Evolutionary conservation across 2,797 vertebrate genomes (phyloP), one percentile per base, ranked within the genome.

Genomic region (Halcyon badia): DNA sequence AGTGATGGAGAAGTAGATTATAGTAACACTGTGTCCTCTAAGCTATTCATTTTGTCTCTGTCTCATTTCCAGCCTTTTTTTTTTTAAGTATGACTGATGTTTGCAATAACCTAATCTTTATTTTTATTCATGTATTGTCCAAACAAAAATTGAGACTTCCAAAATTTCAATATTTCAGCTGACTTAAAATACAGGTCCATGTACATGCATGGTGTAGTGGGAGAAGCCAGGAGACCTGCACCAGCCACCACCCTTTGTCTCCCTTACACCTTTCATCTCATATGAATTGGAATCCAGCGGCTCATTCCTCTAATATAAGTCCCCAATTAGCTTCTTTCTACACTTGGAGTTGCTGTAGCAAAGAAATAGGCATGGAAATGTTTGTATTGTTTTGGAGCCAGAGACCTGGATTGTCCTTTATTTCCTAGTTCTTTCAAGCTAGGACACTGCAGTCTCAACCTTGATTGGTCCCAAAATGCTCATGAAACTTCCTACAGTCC

Each of bases 61-160:
- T 68, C 85, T 95, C 48, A 54, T 87, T 94, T 96, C 82, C 57
- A 94, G 80, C 31, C 79, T 82, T n/a, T 68, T 8, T 14, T 6
- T n/a, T 28, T 52, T 56, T 31, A 80, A 89, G 31, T 64, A 64
- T 56, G 68, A 79, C n/a, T 92, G 81, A 83, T 39, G 19, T 35
- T 77, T 90, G 26, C 65, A 76, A 90, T 90, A 96, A 89, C 52
- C 49, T 83, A 85, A 54, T 66, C 60, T 93, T 89, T 68, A 80
- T 86, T 96, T 95, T 88, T 57, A 70, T 90, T 85, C 58, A 64
- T 82, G 49, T 52, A 61, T 93, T 87, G 54, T 82, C n/a, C 62
- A 90, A 95, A 94, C 18, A 69, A 94, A 87, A 95, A 44, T 9
- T 24, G 28, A 84, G 20, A 70, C 25, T 91, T 85, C 64, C 42